These are phyloP conservation scores for Macrobrachium rosenbergii DNA, from an alignment of 1,140 invertebrate species.

Conservation along the genomic window DNA sequence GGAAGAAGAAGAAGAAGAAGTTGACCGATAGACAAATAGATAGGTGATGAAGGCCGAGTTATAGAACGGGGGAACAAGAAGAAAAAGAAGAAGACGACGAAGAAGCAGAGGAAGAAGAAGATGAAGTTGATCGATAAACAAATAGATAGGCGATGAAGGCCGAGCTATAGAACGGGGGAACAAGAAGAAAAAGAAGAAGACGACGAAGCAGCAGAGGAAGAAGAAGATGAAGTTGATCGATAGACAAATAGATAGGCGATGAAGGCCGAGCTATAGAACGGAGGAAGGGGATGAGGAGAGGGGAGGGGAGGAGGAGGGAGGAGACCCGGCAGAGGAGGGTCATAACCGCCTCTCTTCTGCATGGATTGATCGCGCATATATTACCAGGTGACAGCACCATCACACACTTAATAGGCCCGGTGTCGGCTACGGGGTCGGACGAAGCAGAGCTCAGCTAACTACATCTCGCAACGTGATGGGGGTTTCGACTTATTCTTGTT, in stretches of 20 bases:
- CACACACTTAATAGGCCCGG: slow-evolving; percentile 22
- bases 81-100: neutral
- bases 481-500: too few relatives aligned
- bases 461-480: too few relatives aligned
- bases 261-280: neutral
- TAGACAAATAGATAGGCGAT: neutral
- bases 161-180: neutral
- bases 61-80: neutral
- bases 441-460: too few relatives aligned
- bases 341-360: neutral
- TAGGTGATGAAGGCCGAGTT: neutral
- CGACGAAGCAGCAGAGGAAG: neutral
- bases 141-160: neutral
- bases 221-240: neutral
- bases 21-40: neutral
- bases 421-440: neutral
- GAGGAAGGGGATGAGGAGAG: neutral
- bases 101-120: neutral
- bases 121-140: neutral
- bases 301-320: neutral
- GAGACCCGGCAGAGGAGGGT: neutral
- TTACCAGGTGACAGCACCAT: slow-evolving; percentile 31
- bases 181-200: neutral
- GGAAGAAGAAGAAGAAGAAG: neutral
- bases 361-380: slow-evolving; percentile 20